Evolutionary conservation across 2,113 vertebrate species (phyloP).

Genomic region (Ictidomys tridecemlineatus): DNA sequence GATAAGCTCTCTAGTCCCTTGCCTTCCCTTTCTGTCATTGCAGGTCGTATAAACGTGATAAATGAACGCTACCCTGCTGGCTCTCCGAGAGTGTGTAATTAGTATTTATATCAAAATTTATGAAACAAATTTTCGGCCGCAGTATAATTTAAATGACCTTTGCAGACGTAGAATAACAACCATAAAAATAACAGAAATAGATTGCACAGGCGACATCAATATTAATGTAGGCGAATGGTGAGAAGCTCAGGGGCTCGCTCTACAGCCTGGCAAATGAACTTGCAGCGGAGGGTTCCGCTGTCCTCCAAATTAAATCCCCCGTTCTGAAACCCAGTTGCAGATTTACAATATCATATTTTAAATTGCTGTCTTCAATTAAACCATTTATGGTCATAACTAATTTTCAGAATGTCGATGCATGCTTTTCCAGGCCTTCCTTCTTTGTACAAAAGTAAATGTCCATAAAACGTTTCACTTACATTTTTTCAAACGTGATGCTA

Average conservation of each 20-base stretch:
- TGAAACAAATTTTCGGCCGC: constrained; percentile 90
- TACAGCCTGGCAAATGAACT: constrained; percentile 85
- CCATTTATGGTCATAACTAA: constrained; percentile 88
- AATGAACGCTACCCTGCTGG: constrained; percentile 91
- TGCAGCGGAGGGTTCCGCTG: constrained; percentile 72
- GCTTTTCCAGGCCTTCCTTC: constrained; percentile 83
- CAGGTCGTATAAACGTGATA: constrained; percentile 89
- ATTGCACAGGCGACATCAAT: constrained; percentile 88
- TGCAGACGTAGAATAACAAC: constrained; percentile 90
- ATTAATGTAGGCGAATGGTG: constrained; percentile 88
- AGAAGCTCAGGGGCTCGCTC: constrained; percentile 82
- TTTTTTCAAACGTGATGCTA: constrained; percentile 87
- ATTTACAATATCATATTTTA: constrained; percentile 87
- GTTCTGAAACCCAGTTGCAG: constrained; percentile 84
- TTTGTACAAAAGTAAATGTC: constrained; percentile 78
- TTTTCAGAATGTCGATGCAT: constrained; percentile 84
- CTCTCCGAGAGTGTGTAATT: constrained; percentile 90
- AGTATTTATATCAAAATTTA: constrained; percentile 93
- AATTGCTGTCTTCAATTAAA: constrained; percentile 87
- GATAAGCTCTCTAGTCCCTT: constrained; percentile 81
- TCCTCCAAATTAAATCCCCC: constrained; percentile 86
- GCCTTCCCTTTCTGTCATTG: constrained; percentile 87
- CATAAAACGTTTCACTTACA: constrained; percentile 80
- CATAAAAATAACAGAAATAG: constrained; percentile 91
- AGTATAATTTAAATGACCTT: constrained; percentile 92